These are phyloP conservation scores for Fissipunctia ypsillon DNA, from an alignment of 2,888 invertebrate genomes.

Conservation along the genomic window DNA sequence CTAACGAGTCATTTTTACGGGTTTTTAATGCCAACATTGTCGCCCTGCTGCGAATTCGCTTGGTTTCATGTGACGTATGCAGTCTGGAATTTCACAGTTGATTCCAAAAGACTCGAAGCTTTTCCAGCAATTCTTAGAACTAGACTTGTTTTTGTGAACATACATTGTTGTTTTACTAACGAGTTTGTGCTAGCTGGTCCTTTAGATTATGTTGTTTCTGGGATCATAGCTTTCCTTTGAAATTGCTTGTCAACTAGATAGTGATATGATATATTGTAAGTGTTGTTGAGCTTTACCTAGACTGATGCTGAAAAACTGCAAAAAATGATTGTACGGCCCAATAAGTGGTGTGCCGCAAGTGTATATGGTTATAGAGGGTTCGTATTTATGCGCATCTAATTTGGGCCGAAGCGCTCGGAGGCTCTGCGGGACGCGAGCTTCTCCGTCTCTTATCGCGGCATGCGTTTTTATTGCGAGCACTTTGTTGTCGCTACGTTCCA, in stretches of 20 bases:
- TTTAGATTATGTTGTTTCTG: slow-evolving; percentile 3
- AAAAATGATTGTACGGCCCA: slow-evolving; percentile 29
- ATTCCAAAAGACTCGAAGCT: slow-evolving; percentile 18
- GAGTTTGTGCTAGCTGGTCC: not conserved
- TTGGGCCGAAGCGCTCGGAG: slow-evolving; percentile 76
- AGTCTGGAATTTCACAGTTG: slow-evolving; percentile 24
- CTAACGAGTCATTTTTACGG: slow-evolving; percentile 42
- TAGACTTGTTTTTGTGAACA: slow-evolving; percentile 14
- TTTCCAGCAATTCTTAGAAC: slow-evolving; percentile 28
- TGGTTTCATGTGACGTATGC: slow-evolving; percentile 1
- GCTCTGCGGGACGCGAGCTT: slow-evolving; percentile 78
- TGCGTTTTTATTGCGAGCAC: slow-evolving; percentile 87
- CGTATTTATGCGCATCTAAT: slow-evolving; percentile 89
- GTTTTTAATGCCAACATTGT: slow-evolving; percentile 36
- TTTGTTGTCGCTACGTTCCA: slow-evolving; percentile 87
- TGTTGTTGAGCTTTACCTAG: slow-evolving; percentile 12
- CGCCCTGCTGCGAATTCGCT: slow-evolving; percentile 31
- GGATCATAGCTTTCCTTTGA: not conserved
- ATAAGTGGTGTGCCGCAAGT: slow-evolving; percentile 55
- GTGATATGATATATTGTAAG: not conserved
- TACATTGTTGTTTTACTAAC: slow-evolving; percentile 13
- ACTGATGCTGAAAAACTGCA: slow-evolving; percentile 21
- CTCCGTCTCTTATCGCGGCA: slow-evolving; percentile 79
- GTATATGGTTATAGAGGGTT: slow-evolving; percentile 61
- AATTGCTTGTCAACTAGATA: slow-evolving; percentile 5